Base-by-base conservation (phyloP, 2,888 invertebrate species). In the Drosophila siamana region DNA sequence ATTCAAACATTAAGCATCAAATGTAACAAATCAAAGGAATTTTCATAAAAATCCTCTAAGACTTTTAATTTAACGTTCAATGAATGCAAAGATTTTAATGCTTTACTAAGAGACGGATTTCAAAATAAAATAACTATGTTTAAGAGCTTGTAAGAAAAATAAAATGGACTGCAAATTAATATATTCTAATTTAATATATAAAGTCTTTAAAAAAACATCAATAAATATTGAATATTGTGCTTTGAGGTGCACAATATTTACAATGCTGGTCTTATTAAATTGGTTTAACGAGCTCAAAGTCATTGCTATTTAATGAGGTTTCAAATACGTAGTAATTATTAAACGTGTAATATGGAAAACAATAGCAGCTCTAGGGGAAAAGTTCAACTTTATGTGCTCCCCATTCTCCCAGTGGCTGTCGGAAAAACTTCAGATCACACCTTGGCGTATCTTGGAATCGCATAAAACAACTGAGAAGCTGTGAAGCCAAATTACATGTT, bases 401-500 rank as follows among this genome's bases (percentile, higher is more conserved):
- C 26, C 1, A 6, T 24, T 15, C 28, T 22, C 24, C 9, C 30
- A 30, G 9, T 24, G 15, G 4, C 19, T 9, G n/a, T 8, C 11
- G 9, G 9, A 30, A 11, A 52, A 52, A 46, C 38, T 30, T 28
- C 13, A 11, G 43, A 55, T 57, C 57, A 65, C 54, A 57, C 19
- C 16, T 11, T 36, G 13, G 46, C 26, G 15, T 47, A 57, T 47
- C 56, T 56, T 28, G 9, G 13, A 46, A 46, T 46, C 56, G 19
- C 38, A 43, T 52, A 57, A 67, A 47, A 47, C 36, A 56, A 16
- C 15, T 46, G 13, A 38, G 13, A 28, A 59, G 41, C 30, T 44
- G 40, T 24, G 26, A 60, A 59, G 28, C 13, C 11, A 41, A 62
- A 63, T 66, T 60, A 71, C 47, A 60, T 40, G 38, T 63, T 52